Percentiles rank a stretch among this genome's conserved stretches.
Evolutionary conservation across 2,797 vertebrate genomes (phyloP).

Genomic region (Setipinna tenuifilis): DNA sequence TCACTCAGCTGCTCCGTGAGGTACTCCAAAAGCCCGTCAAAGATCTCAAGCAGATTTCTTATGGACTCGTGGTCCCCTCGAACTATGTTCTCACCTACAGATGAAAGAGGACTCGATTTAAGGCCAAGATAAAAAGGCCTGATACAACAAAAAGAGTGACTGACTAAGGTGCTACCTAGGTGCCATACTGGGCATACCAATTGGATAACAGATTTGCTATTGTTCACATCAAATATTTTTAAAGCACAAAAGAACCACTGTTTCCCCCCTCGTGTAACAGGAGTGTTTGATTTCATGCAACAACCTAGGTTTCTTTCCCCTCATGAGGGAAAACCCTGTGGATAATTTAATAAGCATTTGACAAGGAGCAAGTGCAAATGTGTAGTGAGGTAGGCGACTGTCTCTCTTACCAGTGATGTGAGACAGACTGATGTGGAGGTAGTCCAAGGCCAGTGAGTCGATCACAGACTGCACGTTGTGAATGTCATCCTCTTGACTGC

Average conservation of each 20-base stretch:
- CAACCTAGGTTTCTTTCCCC: background rate
- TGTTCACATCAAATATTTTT: background rate
- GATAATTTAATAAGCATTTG: background rate
- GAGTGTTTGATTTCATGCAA: background rate
- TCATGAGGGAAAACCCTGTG: background rate
- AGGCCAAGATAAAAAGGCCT: background rate
- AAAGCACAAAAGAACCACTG: background rate
- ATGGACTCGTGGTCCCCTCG: constrained; percentile 87
- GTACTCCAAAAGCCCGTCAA: constrained; percentile 94
- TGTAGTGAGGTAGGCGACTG: background rate
- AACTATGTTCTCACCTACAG: constrained; percentile 91
- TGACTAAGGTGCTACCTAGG: background rate
- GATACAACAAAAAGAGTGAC: background rate
- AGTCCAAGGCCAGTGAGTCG: constrained; percentile 95
- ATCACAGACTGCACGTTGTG: constrained; percentile 95
- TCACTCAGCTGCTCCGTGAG: constrained; percentile 87
- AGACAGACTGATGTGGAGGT: constrained; percentile 95
- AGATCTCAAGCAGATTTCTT: constrained; percentile 94
- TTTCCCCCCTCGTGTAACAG: background rate
- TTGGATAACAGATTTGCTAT: background rate
- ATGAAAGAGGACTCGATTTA: background rate
- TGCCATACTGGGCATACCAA: background rate
- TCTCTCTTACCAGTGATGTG: constrained; percentile 88
- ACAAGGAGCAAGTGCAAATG: background rate
- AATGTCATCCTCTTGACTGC: constrained; percentile 86